Conservation (phyloP, 2,113 vertebrate genomes). For the Clarias magur region DNA sequence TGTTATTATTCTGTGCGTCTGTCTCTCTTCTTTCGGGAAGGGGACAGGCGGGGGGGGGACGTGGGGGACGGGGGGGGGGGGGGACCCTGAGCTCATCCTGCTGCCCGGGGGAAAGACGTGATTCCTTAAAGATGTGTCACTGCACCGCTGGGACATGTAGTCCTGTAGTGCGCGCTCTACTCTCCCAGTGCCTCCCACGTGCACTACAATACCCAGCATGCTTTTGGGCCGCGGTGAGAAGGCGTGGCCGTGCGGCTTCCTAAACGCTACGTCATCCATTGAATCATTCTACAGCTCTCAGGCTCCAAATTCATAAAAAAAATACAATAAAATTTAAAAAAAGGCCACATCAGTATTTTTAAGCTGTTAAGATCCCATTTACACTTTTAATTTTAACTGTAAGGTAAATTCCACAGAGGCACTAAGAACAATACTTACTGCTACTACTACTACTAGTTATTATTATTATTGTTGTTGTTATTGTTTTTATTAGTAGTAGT, state of each 20-base stretch:
- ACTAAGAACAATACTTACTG: not conserved
- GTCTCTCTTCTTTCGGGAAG: too few species aligned
- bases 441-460: not conserved
- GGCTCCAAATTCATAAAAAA: not conserved
- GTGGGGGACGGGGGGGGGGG: constrained; percentile 54
- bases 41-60: constrained; percentile 51
- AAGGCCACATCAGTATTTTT: not conserved
- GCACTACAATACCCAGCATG: constrained; percentile 63
- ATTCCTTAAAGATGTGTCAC: constrained; percentile 35
- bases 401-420: not conserved
- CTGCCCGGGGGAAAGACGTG: constrained; percentile 61
- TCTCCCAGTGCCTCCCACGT: not conserved
- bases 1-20: not conserved
- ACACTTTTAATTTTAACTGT: not conserved
- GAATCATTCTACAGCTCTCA: not conserved
- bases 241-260: constrained; percentile 12
- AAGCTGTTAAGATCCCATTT: not conserved
- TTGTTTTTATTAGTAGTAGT: not conserved
- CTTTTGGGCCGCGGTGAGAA: constrained; percentile 45
- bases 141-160: constrained; percentile 68
- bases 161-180: constrained; percentile 36
- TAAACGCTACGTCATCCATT: constrained; percentile 31
- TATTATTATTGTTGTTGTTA: too few species aligned
- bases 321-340: too few species aligned
- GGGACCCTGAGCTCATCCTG: constrained; percentile 76